Conservation (phyloP, 2,797 vertebrate species). For the Sebastes hubbsi region DNA sequence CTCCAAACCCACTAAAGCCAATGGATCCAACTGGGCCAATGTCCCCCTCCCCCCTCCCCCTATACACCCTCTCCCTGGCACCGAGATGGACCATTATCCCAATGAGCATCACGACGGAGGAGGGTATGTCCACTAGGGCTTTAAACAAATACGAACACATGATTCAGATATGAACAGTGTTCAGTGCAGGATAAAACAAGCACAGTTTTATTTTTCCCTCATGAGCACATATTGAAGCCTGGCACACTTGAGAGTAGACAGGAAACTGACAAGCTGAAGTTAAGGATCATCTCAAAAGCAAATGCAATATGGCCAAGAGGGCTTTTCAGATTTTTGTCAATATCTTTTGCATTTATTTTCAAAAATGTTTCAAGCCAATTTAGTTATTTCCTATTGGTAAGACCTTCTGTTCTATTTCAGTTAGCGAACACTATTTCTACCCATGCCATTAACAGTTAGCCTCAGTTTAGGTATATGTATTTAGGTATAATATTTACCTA, state of each 20-base stretch:
- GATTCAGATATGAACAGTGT: not conserved
- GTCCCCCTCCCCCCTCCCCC: conserved; percentile 96
- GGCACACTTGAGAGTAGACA: not conserved
- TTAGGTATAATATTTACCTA: not conserved
- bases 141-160: not conserved
- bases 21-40: conserved; percentile 95
- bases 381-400: not conserved
- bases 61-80: conserved; percentile 94
- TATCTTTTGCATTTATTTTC: not conserved
- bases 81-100: conserved; percentile 94
- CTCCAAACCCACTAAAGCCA: conserved; percentile 91
- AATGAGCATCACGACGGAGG: conserved; percentile 92
- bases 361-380: not conserved
- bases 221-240: not conserved
- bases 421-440: not conserved
- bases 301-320: not conserved
- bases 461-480: not conserved
- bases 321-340: not conserved
- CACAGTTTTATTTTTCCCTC: not conserved
- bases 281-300: not conserved
- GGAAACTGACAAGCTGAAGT: not conserved
- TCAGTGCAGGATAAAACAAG: not conserved
- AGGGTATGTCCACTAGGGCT: conserved; percentile 75
- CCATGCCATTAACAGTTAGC: not conserved
- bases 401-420: not conserved